phyloP scores from a whole-genome alignment of 2,113 vertebrate species.

The Ceratotherium simum region DNA sequence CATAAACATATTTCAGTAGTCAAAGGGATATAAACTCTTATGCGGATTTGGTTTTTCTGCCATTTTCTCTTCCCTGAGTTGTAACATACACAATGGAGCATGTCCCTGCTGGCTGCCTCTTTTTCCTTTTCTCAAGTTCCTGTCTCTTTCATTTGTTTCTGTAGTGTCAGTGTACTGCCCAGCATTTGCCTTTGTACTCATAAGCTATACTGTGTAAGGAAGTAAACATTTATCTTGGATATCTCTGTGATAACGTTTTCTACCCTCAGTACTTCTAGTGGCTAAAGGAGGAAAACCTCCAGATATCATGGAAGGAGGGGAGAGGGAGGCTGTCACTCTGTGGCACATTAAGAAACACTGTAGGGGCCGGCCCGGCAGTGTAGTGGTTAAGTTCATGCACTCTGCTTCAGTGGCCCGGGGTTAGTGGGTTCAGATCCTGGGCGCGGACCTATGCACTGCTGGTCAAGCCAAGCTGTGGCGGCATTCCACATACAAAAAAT shows the following conservation, averaged over 20 bases:
- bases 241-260: not conserved
- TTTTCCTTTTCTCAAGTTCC: constrained; percentile 24
- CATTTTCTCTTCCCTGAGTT: constrained; percentile 5
- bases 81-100: not conserved
- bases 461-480: too few species aligned
- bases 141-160: constrained; percentile 55
- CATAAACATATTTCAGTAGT: constrained; percentile 43
- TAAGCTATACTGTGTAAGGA: not conserved
- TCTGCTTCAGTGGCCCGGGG: too few species aligned
- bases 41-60: not conserved
- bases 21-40: constrained; percentile 2
- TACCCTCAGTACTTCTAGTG: constrained; percentile 12
- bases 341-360: not conserved
- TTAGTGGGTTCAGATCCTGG: too few species aligned
- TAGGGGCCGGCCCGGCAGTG: not conserved
- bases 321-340: not conserved
- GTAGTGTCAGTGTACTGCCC: not conserved
- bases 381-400: too few species aligned
- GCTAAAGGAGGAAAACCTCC: constrained; percentile 19
- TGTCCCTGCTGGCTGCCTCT: not conserved
- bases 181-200: constrained; percentile 10
- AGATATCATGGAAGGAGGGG: not conserved
- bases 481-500: too few species aligned
- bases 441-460: too few species aligned
- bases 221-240: constrained; percentile 36